Base-by-base conservation (phyloP, 92 coral and sea anemone genomes). In the Zoanthus gigantus region DNA sequence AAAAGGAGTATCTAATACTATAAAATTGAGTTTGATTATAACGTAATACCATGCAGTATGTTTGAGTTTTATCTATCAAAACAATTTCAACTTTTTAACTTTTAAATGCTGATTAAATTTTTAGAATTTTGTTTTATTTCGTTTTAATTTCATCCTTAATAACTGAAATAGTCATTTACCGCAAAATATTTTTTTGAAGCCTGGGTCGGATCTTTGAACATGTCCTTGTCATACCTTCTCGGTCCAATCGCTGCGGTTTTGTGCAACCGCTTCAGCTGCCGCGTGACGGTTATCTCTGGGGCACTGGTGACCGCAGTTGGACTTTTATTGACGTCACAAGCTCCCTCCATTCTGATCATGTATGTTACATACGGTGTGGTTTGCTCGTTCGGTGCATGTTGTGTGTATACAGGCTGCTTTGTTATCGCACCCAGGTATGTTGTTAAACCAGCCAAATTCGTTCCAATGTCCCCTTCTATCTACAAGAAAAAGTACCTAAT, bases 321-420 rank as follows among this genome's bases (percentile, higher is more conserved):
- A 17, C 53, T 81, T 53, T 45, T 81, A 6, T 18, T 65, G 63
- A 81, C 85, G 71, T 81, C 85, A 66, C 85, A 81, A 71, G 85
- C 75, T 46, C 85, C 75, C 75, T 81, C 85, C 28, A 81, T 81
- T 52, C 85, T 66, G 57, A 63, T 81, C 12, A 81, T 81, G 85
- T 81, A 46, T 71, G 66, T 81, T 29, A 81, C 85, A 14, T 81
- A 81, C 42, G 85, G 85, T 12, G 34, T 81, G 60, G 60, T 81
- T 1, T 81, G 75, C 10, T 23, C 85, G 85, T 66, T 63, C 28
- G 85, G 85, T 5, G 74, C 71, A 34, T n/a, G 85, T 18, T 81
- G 85, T 45, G 85, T 81, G 17, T 81, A 81, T 16, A 81, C 85
- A 5, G 85, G 74, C 23, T 81, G 76, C 34, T 81, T 66, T 30